Evolutionary conservation across 2,113 vertebrate genomes (phyloP).

Genomic region (Trochalopteron elliotii): DNA sequence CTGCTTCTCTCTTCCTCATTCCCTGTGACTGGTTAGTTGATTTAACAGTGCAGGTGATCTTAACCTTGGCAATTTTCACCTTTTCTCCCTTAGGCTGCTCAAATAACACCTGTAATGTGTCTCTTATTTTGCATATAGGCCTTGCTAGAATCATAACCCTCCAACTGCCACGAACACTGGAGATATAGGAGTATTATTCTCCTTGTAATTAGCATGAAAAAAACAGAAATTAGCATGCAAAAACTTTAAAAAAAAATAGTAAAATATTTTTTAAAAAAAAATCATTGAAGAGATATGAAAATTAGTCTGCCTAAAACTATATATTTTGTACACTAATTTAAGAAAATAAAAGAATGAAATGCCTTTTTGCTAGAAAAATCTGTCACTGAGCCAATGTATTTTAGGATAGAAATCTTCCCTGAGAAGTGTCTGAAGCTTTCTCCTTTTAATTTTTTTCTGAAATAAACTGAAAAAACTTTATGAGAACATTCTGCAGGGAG

Average conservation of each 20-base stretch:
- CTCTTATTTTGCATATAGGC: not conserved
- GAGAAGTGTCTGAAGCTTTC: not conserved
- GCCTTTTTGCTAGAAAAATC: not conserved
- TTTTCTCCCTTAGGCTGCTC: not conserved
- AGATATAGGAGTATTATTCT: not conserved
- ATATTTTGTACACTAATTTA: not conserved
- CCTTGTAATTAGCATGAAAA: not conserved
- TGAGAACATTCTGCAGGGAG: not conserved
- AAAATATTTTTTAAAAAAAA: not conserved
- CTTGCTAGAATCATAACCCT: not conserved
- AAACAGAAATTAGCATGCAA: not conserved
- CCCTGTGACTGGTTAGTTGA: not conserved
- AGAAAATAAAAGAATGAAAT: not conserved
- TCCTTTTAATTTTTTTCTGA: not conserved
- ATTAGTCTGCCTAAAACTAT: not conserved
- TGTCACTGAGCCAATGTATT: not conserved
- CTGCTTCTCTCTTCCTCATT: not conserved
- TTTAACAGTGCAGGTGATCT: not conserved
- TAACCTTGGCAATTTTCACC: not conserved
- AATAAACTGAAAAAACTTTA: not conserved
- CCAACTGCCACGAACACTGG: not conserved
- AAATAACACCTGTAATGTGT: not conserved
- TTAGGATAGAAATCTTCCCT: not conserved
- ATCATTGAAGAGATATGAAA: not conserved
- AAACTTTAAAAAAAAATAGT: not conserved